These are phyloP conservation scores for Thryonomys swinderianus DNA, from an alignment of 2,113 vertebrate species.

Conservation along the genomic window DNA sequence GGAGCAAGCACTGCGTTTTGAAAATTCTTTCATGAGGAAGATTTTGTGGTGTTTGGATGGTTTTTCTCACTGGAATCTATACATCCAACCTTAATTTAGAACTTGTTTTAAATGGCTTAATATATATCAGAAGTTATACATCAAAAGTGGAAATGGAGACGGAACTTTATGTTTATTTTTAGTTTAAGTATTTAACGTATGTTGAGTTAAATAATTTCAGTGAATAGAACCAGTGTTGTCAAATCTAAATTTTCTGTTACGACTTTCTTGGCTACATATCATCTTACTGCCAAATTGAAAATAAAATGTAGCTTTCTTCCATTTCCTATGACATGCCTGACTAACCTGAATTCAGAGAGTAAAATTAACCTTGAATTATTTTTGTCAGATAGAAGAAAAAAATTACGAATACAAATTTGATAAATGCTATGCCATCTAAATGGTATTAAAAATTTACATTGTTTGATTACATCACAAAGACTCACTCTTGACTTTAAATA, in stretches of 20 bases:
- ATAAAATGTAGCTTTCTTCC: neutral
- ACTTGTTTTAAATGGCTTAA: neutral
- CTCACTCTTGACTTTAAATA: neutral
- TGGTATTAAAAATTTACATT: neutral
- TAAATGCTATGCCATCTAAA: neutral
- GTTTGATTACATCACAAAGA: slow-evolving; percentile 25
- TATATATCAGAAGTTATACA: neutral
- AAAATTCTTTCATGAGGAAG: neutral
- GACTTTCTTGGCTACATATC: neutral
- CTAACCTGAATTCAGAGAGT: neutral
- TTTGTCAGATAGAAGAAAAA: neutral
- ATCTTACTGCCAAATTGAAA: neutral
- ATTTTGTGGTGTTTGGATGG: neutral
- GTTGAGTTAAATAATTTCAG: neutral
- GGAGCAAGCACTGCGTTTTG: neutral
- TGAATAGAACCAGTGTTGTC: neutral
- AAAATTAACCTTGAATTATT: neutral
- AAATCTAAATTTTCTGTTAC: neutral
- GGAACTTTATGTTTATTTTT: neutral
- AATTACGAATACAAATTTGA: neutral
- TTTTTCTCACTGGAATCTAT: neutral
- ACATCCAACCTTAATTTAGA: neutral
- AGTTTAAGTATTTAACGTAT: neutral
- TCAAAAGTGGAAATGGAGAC: neutral
- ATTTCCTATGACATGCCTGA: neutral